Base-by-base conservation (phyloP, 2,797 vertebrate genomes). In the Enteromius mattozi region DNA sequence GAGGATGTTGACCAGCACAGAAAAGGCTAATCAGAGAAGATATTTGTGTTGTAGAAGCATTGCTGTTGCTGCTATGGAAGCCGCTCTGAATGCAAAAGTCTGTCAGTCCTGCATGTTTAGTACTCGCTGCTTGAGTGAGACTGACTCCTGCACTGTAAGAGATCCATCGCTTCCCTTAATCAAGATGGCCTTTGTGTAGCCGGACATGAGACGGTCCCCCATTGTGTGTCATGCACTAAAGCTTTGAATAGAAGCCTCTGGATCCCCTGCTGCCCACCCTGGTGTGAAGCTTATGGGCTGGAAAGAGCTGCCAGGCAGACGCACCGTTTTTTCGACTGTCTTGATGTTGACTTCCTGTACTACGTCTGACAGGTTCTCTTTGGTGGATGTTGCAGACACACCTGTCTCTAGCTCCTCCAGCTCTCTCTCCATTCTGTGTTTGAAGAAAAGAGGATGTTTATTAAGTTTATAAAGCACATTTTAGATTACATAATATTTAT, bases 361-460 rank as follows among this genome's bases (percentile, higher is more conserved):
- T 21, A 47, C 90, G 19, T 93, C 92, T 0, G 87, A 89, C 45
- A 94, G 49, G 59, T 89, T 95, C 85, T 96, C 95, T 90, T 92
- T 94, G 74, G 92, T 86, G 1, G 93, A 94, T 0, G 93, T 88
- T 5, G 78, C 88, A 0, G 92, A 90, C 54, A 94, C 93, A 4
- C 94, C 85, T 0, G 90, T 95, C 91, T 97, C 96, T 89, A 96
- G 90, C 0, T 80, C 88, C 33, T 96, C 91, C 21, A 99, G 91
- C 88, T 98, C 97, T 89, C 93, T 93, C 89, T 98, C 97, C 89
- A 98, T 85, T 90, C 97, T 98, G 90, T 0, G 87, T 71, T 63
- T 37, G 12, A 88, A 65, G 27, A 68, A 56, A 33, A 72, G 30
- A 83, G n/a, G 30, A 33, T 12, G 35, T 21, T 14, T 19, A 17